Evolutionary conservation across 2,888 invertebrate species (phyloP).

Genomic region (Bhutanitis thaidina): DNA sequence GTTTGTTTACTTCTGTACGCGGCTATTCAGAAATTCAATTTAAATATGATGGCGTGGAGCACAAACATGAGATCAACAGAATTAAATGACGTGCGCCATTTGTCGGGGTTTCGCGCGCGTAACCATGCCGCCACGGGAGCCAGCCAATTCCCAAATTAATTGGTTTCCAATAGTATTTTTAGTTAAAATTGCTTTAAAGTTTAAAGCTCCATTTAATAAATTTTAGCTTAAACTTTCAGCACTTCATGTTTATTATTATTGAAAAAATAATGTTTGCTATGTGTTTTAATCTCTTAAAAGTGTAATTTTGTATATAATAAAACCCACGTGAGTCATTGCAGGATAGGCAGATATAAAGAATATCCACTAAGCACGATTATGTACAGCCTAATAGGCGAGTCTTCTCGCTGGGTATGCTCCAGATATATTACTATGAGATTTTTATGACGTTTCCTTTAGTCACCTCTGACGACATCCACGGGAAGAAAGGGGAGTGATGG

Average conservation of each 20-base stretch:
- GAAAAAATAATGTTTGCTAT: too few relatives aligned
- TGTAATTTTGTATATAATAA: too few relatives aligned
- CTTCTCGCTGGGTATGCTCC: too few relatives aligned
- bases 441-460: too few relatives aligned
- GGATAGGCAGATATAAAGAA: too few relatives aligned
- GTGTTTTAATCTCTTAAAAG: too few relatives aligned
- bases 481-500: too few relatives aligned
- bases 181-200: slow-evolving; percentile 27
- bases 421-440: too few relatives aligned
- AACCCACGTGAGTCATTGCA: too few relatives aligned
- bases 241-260: background rate
- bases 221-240: slow-evolving; percentile 5
- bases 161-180: slow-evolving; percentile 68
- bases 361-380: too few relatives aligned
- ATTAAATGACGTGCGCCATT: slow-evolving; percentile 72
- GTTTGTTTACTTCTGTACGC: slow-evolving; percentile 59
- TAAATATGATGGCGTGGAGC: slow-evolving; percentile 70
- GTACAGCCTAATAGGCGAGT: too few relatives aligned
- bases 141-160: slow-evolving; percentile 63
- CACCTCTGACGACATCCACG: too few relatives aligned
- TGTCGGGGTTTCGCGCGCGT: slow-evolving; percentile 54
- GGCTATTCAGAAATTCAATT: slow-evolving; percentile 71
- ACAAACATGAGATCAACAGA: slow-evolving; percentile 75
- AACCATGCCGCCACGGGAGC: slow-evolving; percentile 35
- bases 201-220: slow-evolving; percentile 12